phyloP scores from a whole-genome alignment of 35 echinoderm and acorn worm species.

The Holothuria glaberrima region DNA sequence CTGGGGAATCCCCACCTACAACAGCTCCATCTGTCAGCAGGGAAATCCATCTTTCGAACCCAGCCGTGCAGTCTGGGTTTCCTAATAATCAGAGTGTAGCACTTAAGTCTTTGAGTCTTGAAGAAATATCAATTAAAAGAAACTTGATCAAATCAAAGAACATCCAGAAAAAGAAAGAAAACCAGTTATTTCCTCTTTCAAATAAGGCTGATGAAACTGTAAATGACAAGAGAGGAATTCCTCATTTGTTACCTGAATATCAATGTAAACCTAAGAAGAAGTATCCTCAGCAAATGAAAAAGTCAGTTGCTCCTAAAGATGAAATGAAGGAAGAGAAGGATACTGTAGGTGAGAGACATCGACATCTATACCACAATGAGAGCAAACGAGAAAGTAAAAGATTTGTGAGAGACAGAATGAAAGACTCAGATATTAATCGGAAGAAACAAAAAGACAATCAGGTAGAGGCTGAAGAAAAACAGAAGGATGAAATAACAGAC shows the following conservation, averaged over 20 bases:
- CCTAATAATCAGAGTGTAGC: background rate
- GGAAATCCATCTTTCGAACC: too few species aligned
- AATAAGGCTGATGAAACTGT: background rate
- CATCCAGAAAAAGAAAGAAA: background rate
- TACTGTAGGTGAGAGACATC: background rate
- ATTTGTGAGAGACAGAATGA: background rate
- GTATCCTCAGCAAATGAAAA: background rate
- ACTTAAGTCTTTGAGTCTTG: background rate
- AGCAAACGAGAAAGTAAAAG: too few species aligned
- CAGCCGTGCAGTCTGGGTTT: too few species aligned
- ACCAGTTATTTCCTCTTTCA: background rate
- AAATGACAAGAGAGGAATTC: background rate
- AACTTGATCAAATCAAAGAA: background rate
- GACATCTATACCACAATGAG: too few species aligned
- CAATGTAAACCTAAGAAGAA: background rate
- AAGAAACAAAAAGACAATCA: background rate
- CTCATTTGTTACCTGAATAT: background rate
- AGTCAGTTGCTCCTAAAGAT: background rate
- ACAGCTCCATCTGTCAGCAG: too few species aligned
- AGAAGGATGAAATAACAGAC: background rate
- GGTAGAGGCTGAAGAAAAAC: background rate
- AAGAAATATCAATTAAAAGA: constrained; percentile 21
- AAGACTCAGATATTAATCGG: background rate
- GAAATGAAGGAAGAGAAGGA: background rate
- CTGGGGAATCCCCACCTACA: too few species aligned